Evolutionary conservation across 2,888 invertebrate species (phyloP), one percentile per base, ranked within the genome.

Genomic region (Xestia xanthographa): DNA sequence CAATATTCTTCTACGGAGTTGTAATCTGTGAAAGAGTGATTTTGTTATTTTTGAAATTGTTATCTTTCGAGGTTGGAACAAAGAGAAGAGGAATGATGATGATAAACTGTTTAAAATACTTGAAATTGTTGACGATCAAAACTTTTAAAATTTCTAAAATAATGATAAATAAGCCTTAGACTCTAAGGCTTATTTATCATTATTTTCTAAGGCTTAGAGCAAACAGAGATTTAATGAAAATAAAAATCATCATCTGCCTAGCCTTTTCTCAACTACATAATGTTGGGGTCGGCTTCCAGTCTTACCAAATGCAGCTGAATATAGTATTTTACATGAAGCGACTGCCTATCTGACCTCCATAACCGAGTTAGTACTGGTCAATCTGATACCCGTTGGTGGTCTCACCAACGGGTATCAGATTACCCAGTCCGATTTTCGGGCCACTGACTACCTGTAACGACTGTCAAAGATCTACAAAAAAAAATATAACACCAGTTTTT

Each of bases 1-100:
- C 97, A 97, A 88, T 97, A 97, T 53, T 94, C 95, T 90, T 96
- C 96, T 0, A 96, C 95, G 45, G 93, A 92, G 70, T 93, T 93
- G 84, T 93, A 94, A 77, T 92, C 97, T 96, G 86, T 45, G 90
- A 83, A 66, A 88, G 83, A 63, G 88, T 90, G 82, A 45, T 17
- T 2, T 22, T 12, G 5, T 56, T 69, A 66, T 26, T 41, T 2
- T 45, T 45, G 14, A 12, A 43, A 41, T 38, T 6, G 38, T 38
- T 26, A 38, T 20, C 20, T 67, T 41, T 50, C 14, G 8, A 14
- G 14, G 26, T 71, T 26, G 29, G n/a, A n/a, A n/a, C 29, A 26
- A 9, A 34, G 5, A 41, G 0, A 56, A 53, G 11, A 6, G 17
- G 50, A n/a, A 0, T 8, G 2, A 34, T 34, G 2, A 34, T n/a